phyloP scores from a whole-genome alignment of 2,797 vertebrate genomes.

The Leptodactylus fallax region DNA sequence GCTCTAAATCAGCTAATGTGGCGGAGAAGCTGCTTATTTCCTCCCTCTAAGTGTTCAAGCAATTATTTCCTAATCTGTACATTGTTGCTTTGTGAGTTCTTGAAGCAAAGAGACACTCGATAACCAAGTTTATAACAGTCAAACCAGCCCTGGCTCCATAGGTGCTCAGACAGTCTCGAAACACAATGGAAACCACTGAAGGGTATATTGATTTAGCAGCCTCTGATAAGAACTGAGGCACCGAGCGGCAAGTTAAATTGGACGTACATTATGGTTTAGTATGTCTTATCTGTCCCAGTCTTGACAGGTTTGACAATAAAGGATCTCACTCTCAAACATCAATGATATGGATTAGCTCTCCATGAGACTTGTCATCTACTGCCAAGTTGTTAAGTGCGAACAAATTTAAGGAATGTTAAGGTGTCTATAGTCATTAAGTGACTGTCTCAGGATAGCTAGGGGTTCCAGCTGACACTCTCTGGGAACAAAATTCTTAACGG shows the following conservation, averaged over 20 bases:
- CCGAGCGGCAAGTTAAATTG: constrained; percentile 4
- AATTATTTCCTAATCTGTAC: constrained; percentile 52
- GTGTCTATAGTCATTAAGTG: constrained; percentile 9
- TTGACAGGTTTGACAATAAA: constrained; percentile 43
- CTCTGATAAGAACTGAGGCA: constrained; percentile 50
- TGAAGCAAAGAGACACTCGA: constrained; percentile 37
- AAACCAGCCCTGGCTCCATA: constrained; percentile 35
- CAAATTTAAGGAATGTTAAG: constrained; percentile 20
- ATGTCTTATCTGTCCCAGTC: constrained; percentile 35
- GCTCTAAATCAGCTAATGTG: constrained; percentile 29
- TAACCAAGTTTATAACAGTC: constrained; percentile 26
- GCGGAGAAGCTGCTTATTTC: constrained; percentile 22
- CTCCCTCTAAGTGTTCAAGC: constrained; percentile 34
- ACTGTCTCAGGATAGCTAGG: not conserved
- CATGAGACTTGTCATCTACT: constrained; percentile 25
- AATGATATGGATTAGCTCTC: constrained; percentile 35
- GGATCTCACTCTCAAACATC: constrained; percentile 21
- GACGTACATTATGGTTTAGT: constrained; percentile 38
- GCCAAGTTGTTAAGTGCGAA: constrained; percentile 15
- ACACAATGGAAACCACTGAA: constrained; percentile 44
- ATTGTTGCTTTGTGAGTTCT: constrained; percentile 40
- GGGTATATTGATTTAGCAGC: constrained; percentile 46
- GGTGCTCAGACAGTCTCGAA: constrained; percentile 30
- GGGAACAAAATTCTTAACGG: no score
- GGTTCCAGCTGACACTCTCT: not conserved